These are phyloP conservation scores for Reinhardtius hippoglossoides DNA, from an alignment of 2,113 vertebrate genomes.

Conservation along the genomic window DNA sequence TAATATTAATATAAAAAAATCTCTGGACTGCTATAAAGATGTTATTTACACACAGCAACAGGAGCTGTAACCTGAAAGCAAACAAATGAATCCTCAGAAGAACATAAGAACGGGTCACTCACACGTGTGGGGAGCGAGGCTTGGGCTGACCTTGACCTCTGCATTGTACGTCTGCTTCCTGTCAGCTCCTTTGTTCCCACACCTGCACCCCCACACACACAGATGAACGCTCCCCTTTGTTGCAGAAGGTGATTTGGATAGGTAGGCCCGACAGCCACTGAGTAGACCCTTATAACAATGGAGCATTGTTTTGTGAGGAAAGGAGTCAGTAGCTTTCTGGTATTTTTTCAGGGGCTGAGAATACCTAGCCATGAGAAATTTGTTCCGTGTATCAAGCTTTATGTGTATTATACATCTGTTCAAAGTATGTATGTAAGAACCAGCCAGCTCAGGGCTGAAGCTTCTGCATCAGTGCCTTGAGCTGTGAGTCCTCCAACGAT, in stretches of 20 bases:
- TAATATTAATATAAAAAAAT: neutral
- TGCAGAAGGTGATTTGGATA: slow-evolving; percentile 54
- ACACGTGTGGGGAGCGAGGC: neutral
- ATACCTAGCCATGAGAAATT: slow-evolving; percentile 51
- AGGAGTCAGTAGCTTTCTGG: slow-evolving; percentile 11
- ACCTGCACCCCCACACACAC: slow-evolving; percentile 36
- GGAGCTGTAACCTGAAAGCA: slow-evolving; percentile 35
- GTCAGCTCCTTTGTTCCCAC: slow-evolving; percentile 63
- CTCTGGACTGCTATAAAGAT: neutral
- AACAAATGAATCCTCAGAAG: slow-evolving; percentile 52
- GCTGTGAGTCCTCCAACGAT: slow-evolving; percentile 38
- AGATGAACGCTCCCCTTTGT: slow-evolving; percentile 48
- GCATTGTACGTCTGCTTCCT: slow-evolving; percentile 23
- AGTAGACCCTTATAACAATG: slow-evolving; percentile 63
- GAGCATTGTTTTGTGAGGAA: slow-evolving; percentile 68
- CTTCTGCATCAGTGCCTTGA: slow-evolving; percentile 7
- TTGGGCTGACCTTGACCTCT: slow-evolving; percentile 58
- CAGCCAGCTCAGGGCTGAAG: slow-evolving; percentile 17
- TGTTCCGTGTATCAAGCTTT: slow-evolving; percentile 41
- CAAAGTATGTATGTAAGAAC: slow-evolving; percentile 13
- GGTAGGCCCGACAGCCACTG: slow-evolving; percentile 39
- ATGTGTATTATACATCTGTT: slow-evolving; percentile 31
- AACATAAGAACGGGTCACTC: slow-evolving; percentile 19
- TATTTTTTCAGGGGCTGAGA: slow-evolving; percentile 12
- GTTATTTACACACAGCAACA: neutral